Base-by-base conservation (phyloP, 2,888 invertebrate genomes). In the Metopia argyrocephala region DNA sequence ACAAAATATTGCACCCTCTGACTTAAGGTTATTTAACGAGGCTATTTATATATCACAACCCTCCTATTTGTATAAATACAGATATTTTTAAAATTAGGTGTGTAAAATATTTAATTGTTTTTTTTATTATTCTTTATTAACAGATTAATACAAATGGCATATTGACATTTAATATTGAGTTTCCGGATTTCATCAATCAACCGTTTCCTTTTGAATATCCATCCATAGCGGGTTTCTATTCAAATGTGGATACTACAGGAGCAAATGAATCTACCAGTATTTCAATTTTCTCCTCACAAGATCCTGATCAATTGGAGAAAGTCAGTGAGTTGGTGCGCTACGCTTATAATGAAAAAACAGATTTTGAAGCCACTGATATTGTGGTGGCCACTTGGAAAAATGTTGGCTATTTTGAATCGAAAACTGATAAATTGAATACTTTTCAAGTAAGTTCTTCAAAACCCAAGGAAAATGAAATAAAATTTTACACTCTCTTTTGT, bases 81-180 rank as follows among this genome's bases (percentile, higher is more conserved):
- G n/a, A n/a, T n/a, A n/a, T n/a, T n/a, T 25, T n/a, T 18, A n/a
- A 50, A 70, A 56, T 12, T 23, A 27, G 38, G 28, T n/a, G 20
- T 3, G 23, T 52, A 15, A 12, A 7, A 38, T 12, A 15, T 54
- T 65, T 38, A 54, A 65, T 62, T 28, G 5, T 12, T 57, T 57
- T 50, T 15, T 23, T 38, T 18, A 28, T 31, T 20, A 46, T 23
- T 52, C 3, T 23, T 61, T 61, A n/a, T 25, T 70, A 79, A 4
- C 84, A 98, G 98, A 94, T 98, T 76, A 98, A 97, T 90, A 94
- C 94, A 87, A 97, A 96, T 91, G 98, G 98, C 57, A 93, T 97
- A 18, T 89, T 98, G 38, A 96, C 98, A 5, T 98, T 98, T 89
- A 93, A 95, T 87, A 94, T 96, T n/a, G 96, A 97, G 85, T 94